These are phyloP conservation scores for Brotula barbata DNA, from an alignment of 2,797 vertebrate genomes.

Conservation along the genomic window DNA sequence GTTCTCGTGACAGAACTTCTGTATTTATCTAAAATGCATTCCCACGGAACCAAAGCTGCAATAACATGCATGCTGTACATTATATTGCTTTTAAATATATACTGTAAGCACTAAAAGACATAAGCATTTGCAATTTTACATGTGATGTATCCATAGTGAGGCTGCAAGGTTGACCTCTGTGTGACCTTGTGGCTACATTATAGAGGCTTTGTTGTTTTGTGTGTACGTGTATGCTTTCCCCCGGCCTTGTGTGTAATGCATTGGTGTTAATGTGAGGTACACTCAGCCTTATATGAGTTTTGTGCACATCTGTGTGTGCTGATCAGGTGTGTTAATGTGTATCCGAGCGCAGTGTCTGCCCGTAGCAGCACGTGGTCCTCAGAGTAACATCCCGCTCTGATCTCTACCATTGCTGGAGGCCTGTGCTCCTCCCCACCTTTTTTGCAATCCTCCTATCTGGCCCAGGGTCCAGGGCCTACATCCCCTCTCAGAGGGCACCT, in stretches of 20 bases:
- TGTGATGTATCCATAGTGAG: constrained; percentile 40
- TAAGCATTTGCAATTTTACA: constrained; percentile 39
- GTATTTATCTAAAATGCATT: constrained; percentile 38
- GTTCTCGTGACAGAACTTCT: constrained; percentile 58
- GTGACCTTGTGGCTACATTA: constrained; percentile 47
- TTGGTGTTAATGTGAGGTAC: not conserved
- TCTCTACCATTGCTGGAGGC: constrained; percentile 61
- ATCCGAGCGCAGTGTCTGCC: constrained; percentile 30
- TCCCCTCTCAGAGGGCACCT: constrained; percentile 7
- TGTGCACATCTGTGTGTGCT: constrained; percentile 24
- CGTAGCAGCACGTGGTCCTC: constrained; percentile 50
- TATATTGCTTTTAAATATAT: constrained; percentile 29
- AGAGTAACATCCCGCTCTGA: constrained; percentile 57
- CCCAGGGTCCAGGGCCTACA: constrained; percentile 37
- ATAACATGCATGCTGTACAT: not conserved
- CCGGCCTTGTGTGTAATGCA: constrained; percentile 24
- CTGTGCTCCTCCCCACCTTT: constrained; percentile 40
- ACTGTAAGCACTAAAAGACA: constrained; percentile 12
- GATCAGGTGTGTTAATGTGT: constrained; percentile 46
- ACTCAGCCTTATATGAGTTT: not conserved
- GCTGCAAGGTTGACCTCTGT: constrained; percentile 55
- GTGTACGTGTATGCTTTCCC: constrained; percentile 16
- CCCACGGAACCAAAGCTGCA: constrained; percentile 11
- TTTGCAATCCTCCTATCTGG: constrained; percentile 35
- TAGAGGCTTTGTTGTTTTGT: constrained; percentile 44